phyloP scores from a whole-genome alignment of 2,888 invertebrate species.

The Mimas tiliae region DNA sequence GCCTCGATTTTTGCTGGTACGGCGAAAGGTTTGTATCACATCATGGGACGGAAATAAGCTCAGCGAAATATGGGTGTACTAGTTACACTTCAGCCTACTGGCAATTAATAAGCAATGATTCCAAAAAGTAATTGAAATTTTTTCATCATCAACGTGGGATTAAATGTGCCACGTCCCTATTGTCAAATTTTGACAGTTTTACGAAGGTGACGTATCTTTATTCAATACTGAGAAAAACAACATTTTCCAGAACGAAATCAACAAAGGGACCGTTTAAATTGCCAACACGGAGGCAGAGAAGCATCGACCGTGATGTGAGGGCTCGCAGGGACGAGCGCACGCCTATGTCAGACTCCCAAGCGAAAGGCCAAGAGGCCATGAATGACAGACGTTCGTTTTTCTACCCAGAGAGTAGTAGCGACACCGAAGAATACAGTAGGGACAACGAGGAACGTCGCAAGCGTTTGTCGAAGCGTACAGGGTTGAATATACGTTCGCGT shows the following conservation, averaged over 20 bases:
- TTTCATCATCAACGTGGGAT: no score
- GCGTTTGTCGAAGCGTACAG: slow-evolving; percentile 73
- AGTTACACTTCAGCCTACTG: no score
- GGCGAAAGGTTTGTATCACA: no score
- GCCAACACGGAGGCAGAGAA: slow-evolving; percentile 49
- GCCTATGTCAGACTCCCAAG: slow-evolving; percentile 75
- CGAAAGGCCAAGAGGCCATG: slow-evolving; percentile 72
- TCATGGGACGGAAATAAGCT: no score
- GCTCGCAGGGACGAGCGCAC: slow-evolving; percentile 66
- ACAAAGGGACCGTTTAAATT: slow-evolving; percentile 32
- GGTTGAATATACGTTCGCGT: slow-evolving; percentile 59
- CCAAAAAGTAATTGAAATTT: no score
- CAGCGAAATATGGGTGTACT: no score
- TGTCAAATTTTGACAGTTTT: slow-evolving; percentile 26
- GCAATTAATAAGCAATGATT: no score
- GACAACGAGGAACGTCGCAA: slow-evolving; percentile 89
- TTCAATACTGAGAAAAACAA: slow-evolving; percentile 33
- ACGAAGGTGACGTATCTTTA: slow-evolving; percentile 28
- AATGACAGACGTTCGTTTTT: slow-evolving; percentile 74
- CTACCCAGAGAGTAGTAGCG: slow-evolving; percentile 90
- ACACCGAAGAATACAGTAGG: slow-evolving; percentile 92
- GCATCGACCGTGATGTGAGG: slow-evolving; percentile 72
- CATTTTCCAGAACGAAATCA: slow-evolving; percentile 34
- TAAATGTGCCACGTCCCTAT: background rate
- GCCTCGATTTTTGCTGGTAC: no score